These are phyloP conservation scores for Passer montanus DNA, from an alignment of 2,113 vertebrate species.

Conservation along the genomic window DNA sequence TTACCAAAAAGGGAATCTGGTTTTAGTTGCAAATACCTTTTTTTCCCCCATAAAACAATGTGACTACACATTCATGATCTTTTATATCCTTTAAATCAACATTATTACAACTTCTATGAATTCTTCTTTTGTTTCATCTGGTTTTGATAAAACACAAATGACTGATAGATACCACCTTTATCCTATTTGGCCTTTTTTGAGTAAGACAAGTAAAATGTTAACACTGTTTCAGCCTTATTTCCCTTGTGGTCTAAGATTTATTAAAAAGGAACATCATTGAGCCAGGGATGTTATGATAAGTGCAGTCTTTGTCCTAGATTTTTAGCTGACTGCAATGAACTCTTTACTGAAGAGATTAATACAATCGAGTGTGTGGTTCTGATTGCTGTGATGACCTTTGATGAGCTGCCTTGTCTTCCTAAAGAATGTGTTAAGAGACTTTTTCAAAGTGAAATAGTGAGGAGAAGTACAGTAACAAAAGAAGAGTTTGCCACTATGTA, in stretches of 20 bases:
- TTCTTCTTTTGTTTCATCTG: background rate
- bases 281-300: background rate
- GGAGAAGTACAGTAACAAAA: background rate
- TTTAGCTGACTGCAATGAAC: background rate
- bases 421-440: background rate
- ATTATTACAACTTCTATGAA: background rate
- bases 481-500: background rate
- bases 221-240: conserved; percentile 8
- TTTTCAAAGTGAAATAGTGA: background rate
- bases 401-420: conserved; percentile 9
- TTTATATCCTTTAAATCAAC: background rate
- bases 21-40: background rate
- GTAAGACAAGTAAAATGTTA: background rate
- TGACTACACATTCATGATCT: background rate
- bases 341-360: conserved; percentile 22
- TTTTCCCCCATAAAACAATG: background rate
- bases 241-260: conserved; percentile 38
- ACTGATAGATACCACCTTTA: background rate
- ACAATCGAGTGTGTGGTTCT: background rate
- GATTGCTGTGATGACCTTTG: conserved; percentile 18
- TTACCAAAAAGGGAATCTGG: background rate
- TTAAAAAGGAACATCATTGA: conserved; percentile 20
- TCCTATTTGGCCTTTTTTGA: background rate
- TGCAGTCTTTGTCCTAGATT: conserved; percentile 13
- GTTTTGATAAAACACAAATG: background rate